These are phyloP conservation scores for Drosophila borealis DNA, from an alignment of 2,888 invertebrate genomes.

Conservation along the genomic window DNA sequence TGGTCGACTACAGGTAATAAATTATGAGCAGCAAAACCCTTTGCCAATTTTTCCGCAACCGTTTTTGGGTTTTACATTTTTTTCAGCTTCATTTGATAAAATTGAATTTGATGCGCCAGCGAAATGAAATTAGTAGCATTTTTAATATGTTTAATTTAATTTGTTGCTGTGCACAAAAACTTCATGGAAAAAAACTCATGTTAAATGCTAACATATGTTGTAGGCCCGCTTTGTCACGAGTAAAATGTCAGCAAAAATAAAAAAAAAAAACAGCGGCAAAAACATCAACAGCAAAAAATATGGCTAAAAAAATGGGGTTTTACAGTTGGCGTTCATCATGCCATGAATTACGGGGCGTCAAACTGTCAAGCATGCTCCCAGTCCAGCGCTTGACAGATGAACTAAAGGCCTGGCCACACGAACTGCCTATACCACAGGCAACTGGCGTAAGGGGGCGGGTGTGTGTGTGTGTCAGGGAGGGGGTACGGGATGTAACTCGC, in stretches of 20 bases:
- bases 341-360: conserved; percentile 81
- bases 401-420: conserved; percentile 52
- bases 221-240: conserved; percentile 47
- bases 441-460: neutral
- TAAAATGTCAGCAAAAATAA: conserved; percentile 54
- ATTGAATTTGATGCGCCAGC: conserved; percentile 59
- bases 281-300: conserved; percentile 21
- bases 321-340: conserved; percentile 74
- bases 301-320: conserved; percentile 33
- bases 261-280: conserved; percentile 17
- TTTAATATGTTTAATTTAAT: conserved; percentile 61
- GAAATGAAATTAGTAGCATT: conserved; percentile 65
- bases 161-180: conserved; percentile 13
- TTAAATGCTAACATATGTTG: conserved; percentile 59
- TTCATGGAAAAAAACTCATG: conserved; percentile 34
- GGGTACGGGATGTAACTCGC: neutral
- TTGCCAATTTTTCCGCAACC: conserved; percentile 37
- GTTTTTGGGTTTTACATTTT: conserved; percentile 9
- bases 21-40: conserved; percentile 60
- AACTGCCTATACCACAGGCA: conserved; percentile 37
- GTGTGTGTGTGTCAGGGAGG: neutral
- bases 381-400: conserved; percentile 66
- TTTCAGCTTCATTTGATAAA: conserved; percentile 37
- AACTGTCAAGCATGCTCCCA: conserved; percentile 77
- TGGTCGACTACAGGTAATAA: conserved; percentile 73